Conservation (phyloP, 1,140 invertebrate species). For the Drosophila serrata region DNA sequence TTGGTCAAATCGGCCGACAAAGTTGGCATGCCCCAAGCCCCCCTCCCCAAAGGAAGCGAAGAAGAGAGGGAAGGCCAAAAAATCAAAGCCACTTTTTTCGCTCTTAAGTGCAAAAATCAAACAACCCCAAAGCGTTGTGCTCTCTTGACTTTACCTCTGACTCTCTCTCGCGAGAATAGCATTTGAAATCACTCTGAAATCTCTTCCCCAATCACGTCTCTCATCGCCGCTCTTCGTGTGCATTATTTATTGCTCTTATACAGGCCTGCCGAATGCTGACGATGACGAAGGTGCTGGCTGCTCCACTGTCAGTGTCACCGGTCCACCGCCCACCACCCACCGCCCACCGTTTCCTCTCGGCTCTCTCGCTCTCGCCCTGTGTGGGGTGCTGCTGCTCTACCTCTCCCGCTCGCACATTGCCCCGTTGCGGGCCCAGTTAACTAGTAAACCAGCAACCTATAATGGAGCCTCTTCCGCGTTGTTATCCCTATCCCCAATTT, state of each 20-base stretch:
- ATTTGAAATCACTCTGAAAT: slow-evolving; percentile 7
- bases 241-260: slow-evolving; percentile 67
- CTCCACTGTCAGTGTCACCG: slow-evolving; percentile 62
- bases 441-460: slow-evolving; percentile 69
- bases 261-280: slow-evolving; percentile 52
- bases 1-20: slow-evolving; percentile 30
- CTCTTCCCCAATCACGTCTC: slow-evolving; percentile 20
- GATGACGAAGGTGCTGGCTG: slow-evolving; percentile 46
- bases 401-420: slow-evolving; percentile 13
- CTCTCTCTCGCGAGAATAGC: slow-evolving; percentile 9
- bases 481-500: slow-evolving; percentile 48
- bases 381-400: not conserved
- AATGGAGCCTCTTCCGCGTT: slow-evolving; percentile 68
- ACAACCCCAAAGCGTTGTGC: slow-evolving; percentile 40
- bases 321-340: not conserved
- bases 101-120: slow-evolving; percentile 80
- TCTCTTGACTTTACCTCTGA: slow-evolving; percentile 8
- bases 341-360: not conserved
- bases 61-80: slow-evolving; percentile 25
- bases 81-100: slow-evolving; percentile 74
- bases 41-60: not conserved
- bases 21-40: slow-evolving; percentile 26
- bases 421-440: slow-evolving; percentile 61
- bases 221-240: slow-evolving; percentile 48
- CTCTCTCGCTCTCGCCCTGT: slow-evolving; percentile 9